phyloP scores from a whole-genome alignment of 2,797 vertebrate genomes.

The Novumbra hubbsi region DNA sequence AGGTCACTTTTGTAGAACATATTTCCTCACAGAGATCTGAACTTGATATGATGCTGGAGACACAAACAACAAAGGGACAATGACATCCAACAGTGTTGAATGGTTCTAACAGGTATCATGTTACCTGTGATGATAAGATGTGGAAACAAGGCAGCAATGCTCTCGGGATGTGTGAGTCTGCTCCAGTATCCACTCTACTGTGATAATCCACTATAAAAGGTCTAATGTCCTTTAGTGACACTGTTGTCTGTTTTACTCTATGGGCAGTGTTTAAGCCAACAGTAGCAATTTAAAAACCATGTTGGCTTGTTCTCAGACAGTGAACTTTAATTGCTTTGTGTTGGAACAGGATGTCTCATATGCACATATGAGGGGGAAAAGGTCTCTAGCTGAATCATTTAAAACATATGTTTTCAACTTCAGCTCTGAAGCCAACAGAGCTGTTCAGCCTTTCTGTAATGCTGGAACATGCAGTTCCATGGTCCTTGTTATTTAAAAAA shows the following conservation, averaged over 20 bases:
- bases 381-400: neutral
- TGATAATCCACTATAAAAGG: neutral
- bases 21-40: neutral
- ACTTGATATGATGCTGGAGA: neutral
- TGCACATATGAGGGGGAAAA: no score
- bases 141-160: neutral
- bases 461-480: neutral
- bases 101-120: neutral
- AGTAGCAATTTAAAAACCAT: neutral
- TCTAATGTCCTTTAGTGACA: neutral
- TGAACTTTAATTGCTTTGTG: neutral
- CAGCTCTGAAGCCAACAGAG: neutral
- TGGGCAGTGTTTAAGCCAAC: neutral
- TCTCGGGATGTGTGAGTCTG: neutral
- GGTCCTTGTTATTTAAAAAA: no score
- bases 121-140: neutral
- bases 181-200: neutral
- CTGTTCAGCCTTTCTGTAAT: neutral
- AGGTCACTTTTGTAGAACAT: neutral
- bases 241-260: neutral
- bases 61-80: neutral
- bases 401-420: neutral
- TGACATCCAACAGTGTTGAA: neutral
- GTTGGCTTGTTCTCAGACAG: neutral
- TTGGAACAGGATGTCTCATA: neutral